These are phyloP conservation scores for Micronisus gabar DNA, from an alignment of 2,113 vertebrate genomes.

Conservation along the genomic window DNA sequence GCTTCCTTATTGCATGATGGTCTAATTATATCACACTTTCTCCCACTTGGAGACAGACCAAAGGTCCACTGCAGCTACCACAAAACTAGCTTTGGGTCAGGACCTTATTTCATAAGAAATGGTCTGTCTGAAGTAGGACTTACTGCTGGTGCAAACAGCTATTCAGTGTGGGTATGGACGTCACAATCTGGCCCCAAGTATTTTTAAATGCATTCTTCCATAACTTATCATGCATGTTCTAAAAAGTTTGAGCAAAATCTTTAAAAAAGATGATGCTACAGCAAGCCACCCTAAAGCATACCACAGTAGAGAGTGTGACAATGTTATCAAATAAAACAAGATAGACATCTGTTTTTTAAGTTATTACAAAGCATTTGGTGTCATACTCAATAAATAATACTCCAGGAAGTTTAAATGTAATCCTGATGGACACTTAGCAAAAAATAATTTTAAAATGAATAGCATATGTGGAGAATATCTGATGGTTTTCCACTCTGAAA, in stretches of 20 bases:
- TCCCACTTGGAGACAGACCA: neutral
- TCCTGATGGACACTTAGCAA: conserved; percentile 43
- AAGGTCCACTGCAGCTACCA: neutral
- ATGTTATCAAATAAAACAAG: conserved; percentile 41
- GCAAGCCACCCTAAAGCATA: neutral
- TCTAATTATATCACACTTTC: neutral
- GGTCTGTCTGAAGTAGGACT: neutral
- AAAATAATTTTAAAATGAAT: conserved; percentile 30
- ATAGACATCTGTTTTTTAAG: conserved; percentile 38
- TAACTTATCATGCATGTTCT: neutral
- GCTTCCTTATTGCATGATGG: neutral
- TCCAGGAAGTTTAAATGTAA: conserved; percentile 45
- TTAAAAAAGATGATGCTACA: neutral
- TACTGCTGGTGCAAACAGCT: neutral
- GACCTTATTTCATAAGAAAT: neutral
- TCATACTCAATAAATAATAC: conserved; percentile 44
- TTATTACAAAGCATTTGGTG: conserved; percentile 25
- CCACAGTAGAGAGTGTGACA: neutral
- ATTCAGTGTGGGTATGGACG: neutral
- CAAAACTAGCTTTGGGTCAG: neutral
- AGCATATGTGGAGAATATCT: neutral
- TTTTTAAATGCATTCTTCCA: neutral
- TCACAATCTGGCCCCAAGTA: neutral
- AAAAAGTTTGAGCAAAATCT: neutral
- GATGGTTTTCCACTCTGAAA: neutral